Percentiles rank a stretch among this genome's conserved stretches.
These are phyloP conservation scores for Aphodius sticticus DNA, from an alignment of 2,888 invertebrate genomes.

Conservation along the genomic window DNA sequence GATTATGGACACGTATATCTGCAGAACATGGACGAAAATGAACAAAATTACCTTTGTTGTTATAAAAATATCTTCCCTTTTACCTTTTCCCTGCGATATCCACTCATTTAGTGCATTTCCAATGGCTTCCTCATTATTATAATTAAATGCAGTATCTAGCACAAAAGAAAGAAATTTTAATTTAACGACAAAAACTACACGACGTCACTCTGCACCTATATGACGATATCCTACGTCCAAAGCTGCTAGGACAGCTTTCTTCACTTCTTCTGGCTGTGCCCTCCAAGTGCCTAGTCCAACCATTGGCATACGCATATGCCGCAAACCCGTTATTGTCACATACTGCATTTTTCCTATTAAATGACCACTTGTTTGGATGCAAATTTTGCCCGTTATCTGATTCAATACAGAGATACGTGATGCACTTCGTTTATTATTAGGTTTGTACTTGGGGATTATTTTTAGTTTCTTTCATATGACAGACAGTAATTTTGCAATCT, in stretches of 20 bases:
- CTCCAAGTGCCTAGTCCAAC: constrained; percentile 79
- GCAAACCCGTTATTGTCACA: constrained; percentile 61
- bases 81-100: constrained; percentile 69
- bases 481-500: background rate
- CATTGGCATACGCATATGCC: constrained; percentile 70
- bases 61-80: constrained; percentile 77
- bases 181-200: background rate
- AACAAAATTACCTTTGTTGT: constrained; percentile 74
- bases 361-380: background rate
- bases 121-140: constrained; percentile 79
- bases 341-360: constrained; percentile 56
- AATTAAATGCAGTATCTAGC: constrained; percentile 80
- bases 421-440: background rate
- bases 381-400: background rate
- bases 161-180: background rate
- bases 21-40: too few species aligned
- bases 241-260: constrained; percentile 69
- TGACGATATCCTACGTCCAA: constrained; percentile 77
- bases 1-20: too few species aligned
- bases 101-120: constrained; percentile 73
- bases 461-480: background rate
- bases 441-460: background rate
- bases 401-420: background rate
- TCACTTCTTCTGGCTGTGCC: constrained; percentile 71
- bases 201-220: constrained; percentile 54